Base-by-base conservation (phyloP, 2,797 vertebrate genomes). In the Xenopus petersii region DNA sequence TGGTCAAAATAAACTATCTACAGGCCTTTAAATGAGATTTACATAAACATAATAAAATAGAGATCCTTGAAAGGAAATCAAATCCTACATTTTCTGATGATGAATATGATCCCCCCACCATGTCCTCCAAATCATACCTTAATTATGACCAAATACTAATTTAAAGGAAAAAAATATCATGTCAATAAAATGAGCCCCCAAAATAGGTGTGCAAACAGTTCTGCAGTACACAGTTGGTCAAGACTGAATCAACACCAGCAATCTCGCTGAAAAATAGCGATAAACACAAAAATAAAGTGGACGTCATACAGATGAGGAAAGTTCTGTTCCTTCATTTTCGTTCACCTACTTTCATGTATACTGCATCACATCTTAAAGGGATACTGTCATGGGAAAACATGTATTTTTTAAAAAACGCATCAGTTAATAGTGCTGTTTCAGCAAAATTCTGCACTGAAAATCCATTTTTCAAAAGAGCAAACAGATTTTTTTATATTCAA, bases 81-180 rank as follows among this genome's bases (percentile, higher is more conserved):
- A 81, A 84, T 1, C 75, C 75, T 30, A 71, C 49, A 5, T 1
- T 26, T 5, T 54, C 66, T 8, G 24, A 81, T 9, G 83, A 85
- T 10, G 85, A 85, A 62, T 77, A 76, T 15, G 87, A 90, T 2
- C 68, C 76, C 6, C 88, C 92, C 2, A 80, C 84, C 42, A 90
- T 92, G 92, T 94, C 95, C 67, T 97, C 97, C 85, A 95, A 97
- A 76, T 93, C 93, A 0, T 96, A 75, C 54, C 85, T 95, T 76
- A 94, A 86, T 86, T 97, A 95, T 72, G 93, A 95, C 6, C 68
- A 87, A 11, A 12, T 55, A 75, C 55, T 76, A 51, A 78, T 36
- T 49, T 84, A 81, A 78, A 83, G 70, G 46, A 84, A 85, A 75
- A 86, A 82, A 36, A 89, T 81, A 63, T 12, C 76, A 71, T 48